These are phyloP conservation scores for Daubentonia madagascariensis DNA, from an alignment of 2,113 vertebrate genomes.

Conservation along the genomic window DNA sequence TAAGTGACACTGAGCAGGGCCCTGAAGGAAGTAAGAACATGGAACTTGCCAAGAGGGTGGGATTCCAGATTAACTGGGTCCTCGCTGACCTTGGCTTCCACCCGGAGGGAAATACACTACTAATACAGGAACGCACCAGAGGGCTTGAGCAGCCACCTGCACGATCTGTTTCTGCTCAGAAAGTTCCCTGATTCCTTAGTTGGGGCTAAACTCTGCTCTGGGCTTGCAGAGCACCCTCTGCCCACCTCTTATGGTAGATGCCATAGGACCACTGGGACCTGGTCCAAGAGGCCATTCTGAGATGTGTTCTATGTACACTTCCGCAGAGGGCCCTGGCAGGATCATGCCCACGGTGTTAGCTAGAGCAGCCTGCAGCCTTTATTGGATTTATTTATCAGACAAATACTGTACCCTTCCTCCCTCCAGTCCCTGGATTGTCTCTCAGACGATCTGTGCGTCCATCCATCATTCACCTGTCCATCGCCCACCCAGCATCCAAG, in stretches of 20 bases:
- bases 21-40: too few species aligned
- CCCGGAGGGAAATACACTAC: not conserved
- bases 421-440: not conserved
- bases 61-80: not conserved
- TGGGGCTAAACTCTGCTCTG: not conserved
- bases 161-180: not conserved
- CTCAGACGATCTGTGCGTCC: not conserved
- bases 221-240: not conserved
- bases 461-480: too few species aligned
- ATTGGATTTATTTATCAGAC: not conserved
- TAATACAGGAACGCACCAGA: rapidly evolving
- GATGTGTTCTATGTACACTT: not conserved
- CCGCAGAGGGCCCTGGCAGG: not conserved
- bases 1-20: not conserved
- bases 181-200: not conserved
- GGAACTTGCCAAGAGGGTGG: not conserved
- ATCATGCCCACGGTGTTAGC: not conserved
- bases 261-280: rapidly evolving
- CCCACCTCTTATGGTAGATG: not conserved
- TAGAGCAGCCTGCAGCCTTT: rapidly evolving
- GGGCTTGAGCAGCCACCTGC: not conserved
- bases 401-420: not conserved
- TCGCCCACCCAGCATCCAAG: not conserved
- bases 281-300: too few species aligned
- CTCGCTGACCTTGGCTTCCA: not conserved